Percentiles rank a stretch among this genome's conserved stretches.
These are phyloP conservation scores for Plagodis pulveraria DNA, from an alignment of 2,888 invertebrate species.

Conservation along the genomic window DNA sequence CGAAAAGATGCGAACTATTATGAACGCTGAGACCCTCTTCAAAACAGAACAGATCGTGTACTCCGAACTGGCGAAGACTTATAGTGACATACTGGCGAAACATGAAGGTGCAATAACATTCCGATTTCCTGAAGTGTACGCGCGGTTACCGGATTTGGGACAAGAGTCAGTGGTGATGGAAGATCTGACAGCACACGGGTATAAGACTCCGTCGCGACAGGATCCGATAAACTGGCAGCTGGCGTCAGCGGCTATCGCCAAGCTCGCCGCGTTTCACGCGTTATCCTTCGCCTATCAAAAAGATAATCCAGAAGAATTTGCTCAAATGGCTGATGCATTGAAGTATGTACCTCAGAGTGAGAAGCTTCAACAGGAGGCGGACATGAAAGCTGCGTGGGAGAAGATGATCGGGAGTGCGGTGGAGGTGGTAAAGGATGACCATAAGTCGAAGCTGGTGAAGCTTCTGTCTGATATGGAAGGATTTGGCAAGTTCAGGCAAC, in stretches of 20 bases:
- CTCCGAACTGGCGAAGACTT: slow-evolving; percentile 36
- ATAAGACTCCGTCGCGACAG: slow-evolving; percentile 37
- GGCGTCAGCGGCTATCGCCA: slow-evolving; percentile 47
- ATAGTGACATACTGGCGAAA: slow-evolving; percentile 45
- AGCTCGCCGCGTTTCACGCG: slow-evolving; percentile 64
- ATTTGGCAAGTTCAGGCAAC: slow-evolving; percentile 40
- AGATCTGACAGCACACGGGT: slow-evolving; percentile 54
- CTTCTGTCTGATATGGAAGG: slow-evolving; percentile 31
- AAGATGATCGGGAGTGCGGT: slow-evolving; percentile 39
- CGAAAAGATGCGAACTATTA: slow-evolving; percentile 39
- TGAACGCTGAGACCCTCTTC: slow-evolving; percentile 42
- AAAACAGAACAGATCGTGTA: slow-evolving; percentile 50
- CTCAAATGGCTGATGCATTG: slow-evolving; percentile 32
- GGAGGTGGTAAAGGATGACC: slow-evolving; percentile 42
- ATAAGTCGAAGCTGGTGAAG: slow-evolving; percentile 40
- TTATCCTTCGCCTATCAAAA: slow-evolving; percentile 61
- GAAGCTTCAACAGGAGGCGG: slow-evolving; percentile 9
- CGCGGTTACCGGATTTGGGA: slow-evolving; percentile 32
- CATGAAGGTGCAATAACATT: slow-evolving; percentile 42
- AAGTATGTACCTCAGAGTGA: slow-evolving; percentile 10
- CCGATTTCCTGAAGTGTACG: slow-evolving; percentile 51
- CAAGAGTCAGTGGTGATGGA: slow-evolving; percentile 60
- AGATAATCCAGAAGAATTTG: slow-evolving; percentile 53
- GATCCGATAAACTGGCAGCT: slow-evolving; percentile 56
- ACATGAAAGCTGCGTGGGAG: slow-evolving; percentile 28